Evolutionary conservation across 2,888 invertebrate species (phyloP).

Genomic region (Xestobium rufovillosum): DNA sequence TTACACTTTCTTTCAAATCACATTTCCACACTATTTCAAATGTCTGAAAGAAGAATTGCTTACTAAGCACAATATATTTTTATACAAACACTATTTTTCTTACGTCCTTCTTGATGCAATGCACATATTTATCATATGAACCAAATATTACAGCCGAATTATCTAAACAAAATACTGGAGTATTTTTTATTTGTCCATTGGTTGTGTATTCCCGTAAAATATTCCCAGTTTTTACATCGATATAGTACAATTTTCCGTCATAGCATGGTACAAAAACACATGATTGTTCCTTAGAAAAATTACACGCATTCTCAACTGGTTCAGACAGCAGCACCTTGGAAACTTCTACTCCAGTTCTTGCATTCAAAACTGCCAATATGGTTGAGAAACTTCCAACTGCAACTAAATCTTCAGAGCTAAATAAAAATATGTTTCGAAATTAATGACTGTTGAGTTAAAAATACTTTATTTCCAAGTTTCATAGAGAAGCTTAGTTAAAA

Average conservation of each 20-base stretch:
- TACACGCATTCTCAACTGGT: constrained; percentile 59
- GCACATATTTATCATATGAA: constrained; percentile 62
- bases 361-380: constrained; percentile 53
- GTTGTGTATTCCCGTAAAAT: constrained; percentile 58
- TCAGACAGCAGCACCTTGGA: constrained; percentile 52
- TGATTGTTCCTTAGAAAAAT: constrained; percentile 39
- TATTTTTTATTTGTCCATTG: constrained; percentile 58
- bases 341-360: constrained; percentile 46
- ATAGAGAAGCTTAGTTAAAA: no score
- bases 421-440: constrained; percentile 8
- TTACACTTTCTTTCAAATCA: constrained; percentile 42
- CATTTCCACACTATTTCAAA: constrained; percentile 43
- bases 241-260: constrained; percentile 63
- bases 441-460: constrained; percentile 10
- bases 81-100: constrained; percentile 22
- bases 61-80: constrained; percentile 10
- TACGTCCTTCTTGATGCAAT: constrained; percentile 53
- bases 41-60: constrained; percentile 41
- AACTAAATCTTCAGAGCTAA: constrained; percentile 34
- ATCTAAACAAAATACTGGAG: constrained; percentile 42
- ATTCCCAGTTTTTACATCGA: constrained; percentile 48
- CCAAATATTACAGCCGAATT: constrained; percentile 54
- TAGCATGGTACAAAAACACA: constrained; percentile 68
- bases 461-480: constrained; percentile 7
- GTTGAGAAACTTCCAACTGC: constrained; percentile 71